Percentiles rank a stretch among this genome's conserved stretches.
phyloP scores from a whole-genome alignment of 2,888 invertebrate genomes.

The Hirtodrosophila confusa region DNA sequence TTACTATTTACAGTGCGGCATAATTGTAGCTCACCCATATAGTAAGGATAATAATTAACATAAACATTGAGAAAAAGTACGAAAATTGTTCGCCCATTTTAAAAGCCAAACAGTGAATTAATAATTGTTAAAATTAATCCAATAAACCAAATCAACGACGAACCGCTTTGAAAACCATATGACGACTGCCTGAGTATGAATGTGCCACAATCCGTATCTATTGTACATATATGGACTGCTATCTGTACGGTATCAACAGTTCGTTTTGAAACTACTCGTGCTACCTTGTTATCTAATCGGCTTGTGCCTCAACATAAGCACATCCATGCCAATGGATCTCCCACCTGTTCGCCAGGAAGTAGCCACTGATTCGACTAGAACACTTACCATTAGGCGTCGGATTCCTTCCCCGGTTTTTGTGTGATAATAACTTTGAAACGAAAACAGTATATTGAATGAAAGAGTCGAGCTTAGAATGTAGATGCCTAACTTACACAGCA shows the following conservation, averaged over 20 bases:
- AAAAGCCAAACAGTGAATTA: no score
- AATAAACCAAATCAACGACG: conserved; percentile 20
- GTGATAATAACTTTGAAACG: no score
- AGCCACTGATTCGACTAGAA: background rate
- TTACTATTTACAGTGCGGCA: background rate
- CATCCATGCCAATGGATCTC: background rate
- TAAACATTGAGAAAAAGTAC: background rate
- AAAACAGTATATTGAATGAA: background rate
- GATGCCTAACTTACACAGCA: conserved; percentile 23
- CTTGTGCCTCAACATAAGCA: background rate
- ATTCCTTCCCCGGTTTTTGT: no score
- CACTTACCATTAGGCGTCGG: conserved; percentile 1
- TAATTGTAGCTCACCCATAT: conserved; percentile 25
- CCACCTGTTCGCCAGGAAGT: background rate
- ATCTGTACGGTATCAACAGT: conserved; percentile 8
- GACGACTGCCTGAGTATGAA: conserved; percentile 30
- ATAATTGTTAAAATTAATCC: background rate
- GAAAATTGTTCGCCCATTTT: conserved; percentile 10
- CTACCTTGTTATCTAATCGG: conserved; percentile 19
- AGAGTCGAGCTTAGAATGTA: background rate
- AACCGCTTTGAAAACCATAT: conserved; percentile 14
- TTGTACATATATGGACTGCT: background rate
- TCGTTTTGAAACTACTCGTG: background rate
- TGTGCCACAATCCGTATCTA: background rate
- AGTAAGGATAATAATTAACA: conserved; percentile 7